phyloP scores from a whole-genome alignment of 2,113 vertebrate species.

The Halichoeres trimaculatus region DNA sequence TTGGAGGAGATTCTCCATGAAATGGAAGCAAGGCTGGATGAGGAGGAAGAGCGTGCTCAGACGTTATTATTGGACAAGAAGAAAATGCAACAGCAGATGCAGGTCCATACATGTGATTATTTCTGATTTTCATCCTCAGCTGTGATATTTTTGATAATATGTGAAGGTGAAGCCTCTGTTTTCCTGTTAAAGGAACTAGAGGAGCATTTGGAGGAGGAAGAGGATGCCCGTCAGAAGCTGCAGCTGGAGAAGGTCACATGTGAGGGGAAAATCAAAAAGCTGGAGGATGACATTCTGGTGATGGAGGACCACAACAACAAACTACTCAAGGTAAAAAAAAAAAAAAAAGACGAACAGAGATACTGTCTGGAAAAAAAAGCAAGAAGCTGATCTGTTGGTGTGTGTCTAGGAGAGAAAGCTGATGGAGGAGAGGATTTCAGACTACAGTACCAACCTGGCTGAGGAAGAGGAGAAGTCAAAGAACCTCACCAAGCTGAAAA shows the following conservation, averaged over 20 bases:
- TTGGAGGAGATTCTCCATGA: conserved; percentile 95
- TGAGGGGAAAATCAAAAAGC: conserved; percentile 95
- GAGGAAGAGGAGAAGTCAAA: conserved; percentile 98
- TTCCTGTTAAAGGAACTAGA: conserved; percentile 87
- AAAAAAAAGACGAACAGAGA: not conserved
- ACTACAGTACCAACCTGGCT: conserved; percentile 92
- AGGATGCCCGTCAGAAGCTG: conserved; percentile 94
- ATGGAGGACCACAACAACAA: conserved; percentile 98
- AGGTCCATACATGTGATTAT: conserved; percentile 78
- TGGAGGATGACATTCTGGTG: conserved; percentile 93
- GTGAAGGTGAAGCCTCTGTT: not conserved
- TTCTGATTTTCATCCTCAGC: not conserved
- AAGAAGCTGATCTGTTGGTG: not conserved
- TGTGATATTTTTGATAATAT: not conserved
- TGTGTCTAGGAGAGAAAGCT: conserved; percentile 90
- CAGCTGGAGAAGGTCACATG: conserved; percentile 95
- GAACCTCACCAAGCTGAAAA: conserved; percentile 96
- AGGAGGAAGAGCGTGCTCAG: conserved; percentile 92
- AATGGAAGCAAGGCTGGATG: conserved; percentile 95
- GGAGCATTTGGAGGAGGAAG: conserved; percentile 93
- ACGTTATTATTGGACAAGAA: conserved; percentile 90
- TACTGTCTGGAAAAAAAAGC: not conserved
- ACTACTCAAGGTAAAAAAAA: conserved; percentile 85
- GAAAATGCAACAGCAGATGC: conserved; percentile 96
- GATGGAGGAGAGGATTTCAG: conserved; percentile 92